A percentile compares a stretch with the other conserved stretches of the same genome.
Conservation (phyloP, 2,797 vertebrate genomes). For the Rousettus madagascariensis region DNA sequence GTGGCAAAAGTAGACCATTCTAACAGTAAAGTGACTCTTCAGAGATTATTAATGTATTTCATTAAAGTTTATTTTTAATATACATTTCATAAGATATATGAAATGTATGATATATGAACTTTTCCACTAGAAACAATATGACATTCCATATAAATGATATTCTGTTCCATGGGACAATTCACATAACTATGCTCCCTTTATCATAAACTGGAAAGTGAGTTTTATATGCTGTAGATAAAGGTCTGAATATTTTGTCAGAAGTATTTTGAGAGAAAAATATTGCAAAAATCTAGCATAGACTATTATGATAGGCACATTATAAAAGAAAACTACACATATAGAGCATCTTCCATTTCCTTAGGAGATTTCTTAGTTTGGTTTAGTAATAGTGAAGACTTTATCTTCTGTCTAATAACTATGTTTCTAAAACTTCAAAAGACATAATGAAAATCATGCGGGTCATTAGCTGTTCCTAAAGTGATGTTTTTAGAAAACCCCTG, state of each 20-base stretch:
- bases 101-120: not conserved
- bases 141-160: not conserved
- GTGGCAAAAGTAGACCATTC: conserved; percentile 42
- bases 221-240: not conserved
- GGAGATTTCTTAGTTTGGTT: not conserved
- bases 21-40: conserved; percentile 24
- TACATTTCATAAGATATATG: not conserved
- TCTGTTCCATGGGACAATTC: not conserved
- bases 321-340: too few species aligned
- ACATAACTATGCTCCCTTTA: not conserved
- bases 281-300: not conserved
- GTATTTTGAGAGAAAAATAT: not conserved
- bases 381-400: not conserved
- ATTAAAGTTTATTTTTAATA: not conserved
- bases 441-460: not conserved
- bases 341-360: not conserved
- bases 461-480: not conserved
- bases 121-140: conserved; percentile 44
- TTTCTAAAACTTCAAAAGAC: not conserved
- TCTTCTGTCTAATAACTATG: not conserved
- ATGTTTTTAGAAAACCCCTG: not conserved
- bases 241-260: not conserved
- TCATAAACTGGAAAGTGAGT: conserved; percentile 38
- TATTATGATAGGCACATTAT: too few species aligned
- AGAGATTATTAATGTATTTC: conserved; percentile 9